A percentile compares a stretch with the other conserved stretches of the same genome.
These are phyloP conservation scores for Myotis myotis DNA, from an alignment of 2,797 vertebrate species.

Conservation along the genomic window DNA sequence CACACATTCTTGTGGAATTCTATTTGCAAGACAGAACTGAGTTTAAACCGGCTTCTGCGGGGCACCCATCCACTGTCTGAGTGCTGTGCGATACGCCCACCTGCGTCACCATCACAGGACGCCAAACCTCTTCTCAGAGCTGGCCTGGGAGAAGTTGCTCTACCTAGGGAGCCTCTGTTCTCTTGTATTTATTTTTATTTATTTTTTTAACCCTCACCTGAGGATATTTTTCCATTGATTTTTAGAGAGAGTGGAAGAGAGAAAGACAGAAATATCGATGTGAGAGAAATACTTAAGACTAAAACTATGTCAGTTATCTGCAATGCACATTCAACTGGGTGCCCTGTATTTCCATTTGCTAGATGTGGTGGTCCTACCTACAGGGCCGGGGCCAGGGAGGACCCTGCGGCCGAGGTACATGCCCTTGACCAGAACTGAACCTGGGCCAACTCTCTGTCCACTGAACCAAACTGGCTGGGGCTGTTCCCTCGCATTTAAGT, in stretches of 20 bases:
- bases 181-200: not conserved
- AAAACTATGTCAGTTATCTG: not conserved
- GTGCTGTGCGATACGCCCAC: not conserved
- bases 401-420: too few species aligned
- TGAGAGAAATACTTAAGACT: not conserved
- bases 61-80: not conserved
- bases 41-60: not conserved
- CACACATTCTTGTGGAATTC: not conserved
- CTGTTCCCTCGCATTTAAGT: not conserved
- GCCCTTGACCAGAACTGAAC: too few species aligned
- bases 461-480: not conserved
- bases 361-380: not conserved
- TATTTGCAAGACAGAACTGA: not conserved
- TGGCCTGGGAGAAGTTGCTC: not conserved
- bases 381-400: too few species aligned
- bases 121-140: not conserved
- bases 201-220: too few species aligned
- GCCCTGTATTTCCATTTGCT: not conserved
- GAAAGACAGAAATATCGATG: too few species aligned
- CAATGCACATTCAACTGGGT: not conserved
- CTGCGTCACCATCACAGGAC: accelerated
- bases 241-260: too few species aligned
- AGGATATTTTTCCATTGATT: too few species aligned
- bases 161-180: not conserved
- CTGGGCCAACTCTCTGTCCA: too few species aligned